Evolutionary conservation across 2,797 vertebrate species (phyloP), one percentile per base, ranked within the genome.

Genomic region (Phoeniculus purpureus): DNA sequence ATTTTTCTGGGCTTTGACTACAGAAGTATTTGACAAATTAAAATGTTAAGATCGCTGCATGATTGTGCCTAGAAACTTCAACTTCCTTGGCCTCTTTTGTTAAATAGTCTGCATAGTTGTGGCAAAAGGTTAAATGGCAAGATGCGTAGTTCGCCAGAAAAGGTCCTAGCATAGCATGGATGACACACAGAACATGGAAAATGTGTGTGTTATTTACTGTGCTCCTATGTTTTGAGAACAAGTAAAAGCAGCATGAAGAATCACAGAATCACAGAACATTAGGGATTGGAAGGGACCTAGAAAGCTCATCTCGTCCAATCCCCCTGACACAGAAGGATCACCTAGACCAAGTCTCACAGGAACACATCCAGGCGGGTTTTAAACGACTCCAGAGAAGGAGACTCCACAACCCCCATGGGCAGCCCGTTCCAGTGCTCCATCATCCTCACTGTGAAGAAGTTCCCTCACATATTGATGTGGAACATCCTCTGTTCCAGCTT

Each of bases 71-170:
- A 51, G 75, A 78, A 86, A 61, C 45, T 79, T 81, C 22, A 67
- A 61, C 61, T 87, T 92, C 47, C 51, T 85, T 68, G 58, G 55
- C 59, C 55, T 65, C 55, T 7, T 18, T 85, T 72, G 65, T 77
- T 85, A 80, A 91, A 92, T 89, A 91, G 25, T 81, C 66, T 85
- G 51, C 89, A 94, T 92, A 91, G 43, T 59, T 94, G 87, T 62
- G 55, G 85, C 73, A 78, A 71, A 83, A 96, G 55, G 70, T 83
- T 92, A 87, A 89, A 87, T 59, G 55, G 43, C 71, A 84, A 73
- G 52, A 78, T 56, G 18, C 22, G 71, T 77, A 71, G 52, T 83
- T 87, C 62, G 75, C 32, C 3, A 6, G 54, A 43, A 75, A 68
- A 90, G 12, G 34, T 91, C 84, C 78, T 91, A 60, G 47, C 43